Evolutionary conservation across 2,888 invertebrate species (phyloP).

Genomic region (Eledona agricola): DNA sequence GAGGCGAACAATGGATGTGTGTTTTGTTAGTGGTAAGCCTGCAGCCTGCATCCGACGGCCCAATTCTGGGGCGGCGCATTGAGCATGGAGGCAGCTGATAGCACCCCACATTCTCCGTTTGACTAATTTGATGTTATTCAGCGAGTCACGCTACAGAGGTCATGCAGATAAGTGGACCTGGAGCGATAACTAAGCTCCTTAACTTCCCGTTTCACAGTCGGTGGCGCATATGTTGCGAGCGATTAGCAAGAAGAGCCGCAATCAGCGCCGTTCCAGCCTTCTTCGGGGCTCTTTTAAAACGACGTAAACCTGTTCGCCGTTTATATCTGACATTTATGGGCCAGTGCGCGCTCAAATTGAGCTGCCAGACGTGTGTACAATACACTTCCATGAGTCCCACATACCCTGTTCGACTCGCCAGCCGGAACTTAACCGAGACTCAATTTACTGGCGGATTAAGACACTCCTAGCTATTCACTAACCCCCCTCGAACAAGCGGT

Average conservation of each 20-base stretch:
- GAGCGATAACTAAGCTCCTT: conserved; percentile 43
- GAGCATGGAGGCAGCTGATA: conserved; percentile 47
- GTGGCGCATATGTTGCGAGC: conserved; percentile 43
- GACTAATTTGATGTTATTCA: conserved; percentile 49
- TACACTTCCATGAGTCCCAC: conserved; percentile 48
- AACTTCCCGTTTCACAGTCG: conserved; percentile 43
- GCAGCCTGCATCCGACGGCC: conserved; percentile 38
- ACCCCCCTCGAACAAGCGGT: conserved; percentile 63
- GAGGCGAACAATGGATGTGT: conserved; percentile 27
- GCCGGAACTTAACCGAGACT: conserved; percentile 61
- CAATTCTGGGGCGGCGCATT: conserved; percentile 36
- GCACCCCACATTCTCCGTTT: conserved; percentile 45
- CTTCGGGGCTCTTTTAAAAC: conserved; percentile 46
- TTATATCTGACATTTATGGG: conserved; percentile 59
- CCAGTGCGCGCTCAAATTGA: conserved; percentile 56
- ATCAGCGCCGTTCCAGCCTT: conserved; percentile 39
- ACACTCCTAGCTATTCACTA: conserved; percentile 63
- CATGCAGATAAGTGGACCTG: conserved; percentile 40
- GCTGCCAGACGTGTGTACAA: conserved; percentile 53
- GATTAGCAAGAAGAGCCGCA: conserved; percentile 43
- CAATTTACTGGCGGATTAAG: conserved; percentile 64
- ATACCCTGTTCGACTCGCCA: conserved; percentile 55
- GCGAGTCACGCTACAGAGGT: conserved; percentile 38
- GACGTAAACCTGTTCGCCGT: conserved; percentile 51
- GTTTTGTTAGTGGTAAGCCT: conserved; percentile 34